Conservation (phyloP, 2,113 vertebrate species). For the Chrysemys picta region DNA sequence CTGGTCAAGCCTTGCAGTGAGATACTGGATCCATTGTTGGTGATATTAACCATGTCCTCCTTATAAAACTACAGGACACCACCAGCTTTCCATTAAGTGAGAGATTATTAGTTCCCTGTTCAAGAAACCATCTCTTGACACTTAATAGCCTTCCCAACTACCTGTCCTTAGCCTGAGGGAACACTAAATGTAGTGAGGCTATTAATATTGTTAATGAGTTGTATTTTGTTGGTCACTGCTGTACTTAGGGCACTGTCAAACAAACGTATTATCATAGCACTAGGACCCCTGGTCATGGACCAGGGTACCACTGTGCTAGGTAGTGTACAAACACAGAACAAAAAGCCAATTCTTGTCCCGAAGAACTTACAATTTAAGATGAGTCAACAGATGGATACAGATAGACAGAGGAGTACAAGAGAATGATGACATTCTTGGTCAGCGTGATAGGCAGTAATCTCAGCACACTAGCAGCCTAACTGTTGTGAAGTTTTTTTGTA, state of each 20-base stretch:
- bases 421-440: background rate
- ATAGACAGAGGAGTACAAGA: background rate
- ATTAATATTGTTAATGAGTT: background rate
- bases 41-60: background rate
- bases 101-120: background rate
- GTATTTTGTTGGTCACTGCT: background rate
- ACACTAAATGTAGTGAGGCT: background rate
- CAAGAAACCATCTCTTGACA: background rate
- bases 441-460: background rate
- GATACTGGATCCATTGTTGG: background rate
- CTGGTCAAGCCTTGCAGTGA: background rate
- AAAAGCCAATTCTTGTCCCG: background rate
- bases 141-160: background rate
- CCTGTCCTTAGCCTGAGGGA: conserved; percentile 16
- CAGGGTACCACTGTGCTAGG: background rate
- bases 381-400: background rate
- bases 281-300: background rate
- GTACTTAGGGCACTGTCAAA: background rate
- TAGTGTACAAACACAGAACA: background rate
- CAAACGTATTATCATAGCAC: background rate
- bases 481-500: background rate
- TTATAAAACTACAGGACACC: background rate
- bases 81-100: background rate
- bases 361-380: background rate
- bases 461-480: background rate